Evolutionary conservation across 2,888 invertebrate genomes (phyloP).

Genomic region (Mythimna lalbum): DNA sequence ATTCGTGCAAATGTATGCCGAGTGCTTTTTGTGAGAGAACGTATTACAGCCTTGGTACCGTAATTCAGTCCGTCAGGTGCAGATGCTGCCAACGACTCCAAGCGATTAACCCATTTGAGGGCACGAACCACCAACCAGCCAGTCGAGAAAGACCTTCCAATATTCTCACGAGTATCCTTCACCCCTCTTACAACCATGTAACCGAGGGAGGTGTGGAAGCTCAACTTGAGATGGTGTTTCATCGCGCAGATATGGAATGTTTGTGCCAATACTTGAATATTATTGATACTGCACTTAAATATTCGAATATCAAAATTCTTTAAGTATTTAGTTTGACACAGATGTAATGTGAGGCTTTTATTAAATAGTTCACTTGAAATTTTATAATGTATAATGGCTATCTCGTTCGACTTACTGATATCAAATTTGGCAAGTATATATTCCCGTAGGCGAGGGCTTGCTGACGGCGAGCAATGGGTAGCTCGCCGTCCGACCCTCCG

Average conservation of each 20-base stretch:
- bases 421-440: too few relatives aligned
- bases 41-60: constrained; percentile 80
- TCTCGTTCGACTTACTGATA: too few relatives aligned
- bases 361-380: too few relatives aligned
- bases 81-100: constrained; percentile 84
- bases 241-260: constrained; percentile 79
- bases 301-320: constrained; percentile 73
- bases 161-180: constrained; percentile 62
- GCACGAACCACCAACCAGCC: constrained; percentile 70
- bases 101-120: constrained; percentile 89
- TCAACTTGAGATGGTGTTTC: constrained; percentile 67
- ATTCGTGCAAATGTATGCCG: constrained; percentile 61
- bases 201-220: constrained; percentile 60
- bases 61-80: constrained; percentile 88
- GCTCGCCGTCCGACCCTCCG: too few relatives aligned
- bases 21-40: constrained; percentile 74
- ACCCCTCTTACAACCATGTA: constrained; percentile 51
- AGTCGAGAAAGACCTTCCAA: constrained; percentile 69
- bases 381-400: too few relatives aligned
- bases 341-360: constrained; percentile 47
- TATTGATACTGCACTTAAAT: constrained; percentile 83
- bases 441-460: too few relatives aligned
- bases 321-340: constrained; percentile 67
- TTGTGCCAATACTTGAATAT: constrained; percentile 83
- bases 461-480: too few relatives aligned